Conservation (phyloP, 1,140 invertebrate genomes). For the Hesperophylax magnus region DNA sequence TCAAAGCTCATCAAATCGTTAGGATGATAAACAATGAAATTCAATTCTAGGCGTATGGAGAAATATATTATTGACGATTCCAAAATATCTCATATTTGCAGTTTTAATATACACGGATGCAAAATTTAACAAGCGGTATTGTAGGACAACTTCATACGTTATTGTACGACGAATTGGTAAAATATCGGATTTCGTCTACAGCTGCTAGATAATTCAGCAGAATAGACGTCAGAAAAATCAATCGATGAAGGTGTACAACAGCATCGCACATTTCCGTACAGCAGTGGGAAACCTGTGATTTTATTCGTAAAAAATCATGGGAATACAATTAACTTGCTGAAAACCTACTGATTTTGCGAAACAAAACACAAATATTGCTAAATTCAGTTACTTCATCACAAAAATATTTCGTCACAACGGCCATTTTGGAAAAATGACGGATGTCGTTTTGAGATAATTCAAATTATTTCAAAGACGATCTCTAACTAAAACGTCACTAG, state of each 20-base stretch:
- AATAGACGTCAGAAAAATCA: conserved; percentile 49
- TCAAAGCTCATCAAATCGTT: background rate
- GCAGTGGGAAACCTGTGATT: background rate
- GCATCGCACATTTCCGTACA: background rate
- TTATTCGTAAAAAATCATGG: background rate
- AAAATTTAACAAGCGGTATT: too few relatives aligned
- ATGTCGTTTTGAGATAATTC: conserved; percentile 43
- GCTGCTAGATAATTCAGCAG: conserved; percentile 40
- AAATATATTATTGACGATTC: conserved; percentile 18
- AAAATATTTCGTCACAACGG: conserved; percentile 54
- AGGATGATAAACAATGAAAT: conserved; percentile 26
- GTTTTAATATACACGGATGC: too few relatives aligned
- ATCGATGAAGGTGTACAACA: conserved; percentile 43
- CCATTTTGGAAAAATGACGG: conserved; percentile 53
- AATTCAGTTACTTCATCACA: conserved; percentile 46
- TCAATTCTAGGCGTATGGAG: conserved; percentile 11
- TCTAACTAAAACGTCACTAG: background rate
- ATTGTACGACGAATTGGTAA: background rate
- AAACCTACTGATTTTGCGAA: background rate
- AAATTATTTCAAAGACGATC: conserved; percentile 7
- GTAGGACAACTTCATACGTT: too few relatives aligned
- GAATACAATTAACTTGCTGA: background rate
- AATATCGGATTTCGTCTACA: conserved; percentile 27
- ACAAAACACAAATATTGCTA: conserved; percentile 13
- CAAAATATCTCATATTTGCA: background rate